Base-by-base conservation (phyloP, 2,888 invertebrate genomes). In the Drosophila mayaguana region DNA sequence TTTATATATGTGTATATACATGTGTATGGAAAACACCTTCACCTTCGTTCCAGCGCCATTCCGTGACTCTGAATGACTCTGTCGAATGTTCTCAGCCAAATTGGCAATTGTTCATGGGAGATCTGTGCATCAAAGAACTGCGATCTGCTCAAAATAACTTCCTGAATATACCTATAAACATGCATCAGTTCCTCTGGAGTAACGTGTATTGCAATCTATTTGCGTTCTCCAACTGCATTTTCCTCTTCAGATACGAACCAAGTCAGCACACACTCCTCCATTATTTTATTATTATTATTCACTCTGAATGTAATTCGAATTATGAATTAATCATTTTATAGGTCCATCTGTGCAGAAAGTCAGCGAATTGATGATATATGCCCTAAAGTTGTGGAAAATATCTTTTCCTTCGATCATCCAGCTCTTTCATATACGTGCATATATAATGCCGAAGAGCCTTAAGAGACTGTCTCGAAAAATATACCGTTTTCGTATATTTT, bases 31-130 rank as follows among this genome's bases (percentile, higher is more conserved):
- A n/a, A 51, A 40, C 64, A 60, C 34, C 59, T 72, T 72, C 54
- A 65, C 72, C 72, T 72, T 71, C 65, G 72, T 45, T 63, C 51
- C 55, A 54, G 28, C 22, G 42, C 22, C 65, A 32, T 55, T 43
- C 61, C 68, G 70, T 70, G 70, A 69, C 51, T 71, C 53, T 48
- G 46, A 53, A 56, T 36, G 16, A 16, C n/a, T 38, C 32, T 18
- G 45, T 48, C 40, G 56, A 45, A 18, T 46, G 45, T 53, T 65
- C 59, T 38, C 48, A 60, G 54, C 53, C 20, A 48, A 59, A 48
- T 66, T 42, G 54, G 43, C 22, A 57, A 38, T 20, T 43, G 60
- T 64, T 55, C 28, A 51, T 71, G 40, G 45, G 51, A 51, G 57
- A 71, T 72, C 59, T 64, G 48, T 54, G 71, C 54, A 59, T 25